Percentiles rank a stretch among this genome's conserved stretches.
These are phyloP conservation scores for Numenius arquata DNA, from an alignment of 2,113 vertebrate species.

Conservation along the genomic window DNA sequence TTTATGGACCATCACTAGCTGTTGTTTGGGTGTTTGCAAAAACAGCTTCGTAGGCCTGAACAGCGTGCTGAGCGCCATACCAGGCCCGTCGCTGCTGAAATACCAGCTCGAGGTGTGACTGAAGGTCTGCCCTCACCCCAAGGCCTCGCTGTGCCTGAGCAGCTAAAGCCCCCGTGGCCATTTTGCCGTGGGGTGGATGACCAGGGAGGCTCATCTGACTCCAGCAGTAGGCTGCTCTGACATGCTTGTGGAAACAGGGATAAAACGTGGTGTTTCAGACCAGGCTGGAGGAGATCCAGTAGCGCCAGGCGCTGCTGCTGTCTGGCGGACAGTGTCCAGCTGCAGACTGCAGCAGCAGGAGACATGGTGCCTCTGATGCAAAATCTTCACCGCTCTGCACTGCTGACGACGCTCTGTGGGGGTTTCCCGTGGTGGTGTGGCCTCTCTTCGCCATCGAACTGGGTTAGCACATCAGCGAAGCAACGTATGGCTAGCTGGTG, in stretches of 20 bases:
- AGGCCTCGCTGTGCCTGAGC: fast-evolving
- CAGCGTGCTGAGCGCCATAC: fast-evolving
- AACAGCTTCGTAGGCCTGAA: not conserved
- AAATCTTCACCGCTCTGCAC: fast-evolving
- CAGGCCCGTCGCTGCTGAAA: not conserved
- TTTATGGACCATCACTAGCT: not conserved
- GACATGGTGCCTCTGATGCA: not conserved
- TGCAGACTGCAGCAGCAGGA: not conserved
- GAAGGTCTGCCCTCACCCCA: not conserved
- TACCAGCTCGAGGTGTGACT: not conserved
- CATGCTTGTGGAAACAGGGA: not conserved
- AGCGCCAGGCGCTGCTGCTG: not conserved
- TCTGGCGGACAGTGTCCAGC: not conserved
- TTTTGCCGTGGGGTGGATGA: not conserved
- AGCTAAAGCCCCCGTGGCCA: not conserved
- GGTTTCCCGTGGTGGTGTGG: not conserved
- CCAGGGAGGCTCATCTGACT: fast-evolving
- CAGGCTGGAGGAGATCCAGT: not conserved
- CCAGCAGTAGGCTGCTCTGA: not conserved
- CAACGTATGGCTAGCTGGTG: not conserved
- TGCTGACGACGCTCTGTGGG: not conserved
- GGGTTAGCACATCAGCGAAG: not conserved
- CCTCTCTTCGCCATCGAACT: not conserved
- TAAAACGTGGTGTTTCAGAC: fast-evolving
- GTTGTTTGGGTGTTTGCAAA: not conserved